Evolutionary conservation across 1,140 invertebrate species (phyloP).

Genomic region (Bombus impatiens): DNA sequence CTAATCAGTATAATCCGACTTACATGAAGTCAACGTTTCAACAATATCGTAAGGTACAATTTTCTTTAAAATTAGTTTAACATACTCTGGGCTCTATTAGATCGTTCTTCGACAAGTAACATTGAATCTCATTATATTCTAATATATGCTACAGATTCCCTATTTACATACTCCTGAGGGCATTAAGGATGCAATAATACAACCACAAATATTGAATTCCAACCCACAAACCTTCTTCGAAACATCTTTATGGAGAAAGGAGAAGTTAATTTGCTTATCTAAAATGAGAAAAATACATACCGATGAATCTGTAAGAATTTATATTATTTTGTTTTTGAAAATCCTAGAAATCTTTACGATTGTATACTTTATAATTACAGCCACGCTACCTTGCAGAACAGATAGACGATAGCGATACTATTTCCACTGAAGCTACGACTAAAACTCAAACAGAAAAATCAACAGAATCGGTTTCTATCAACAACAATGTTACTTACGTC

Average conservation of each 20-base stretch:
- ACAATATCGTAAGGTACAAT: constrained; percentile 54
- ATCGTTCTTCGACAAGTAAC: not conserved
- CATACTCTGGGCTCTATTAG: not conserved
- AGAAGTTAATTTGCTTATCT: constrained; percentile 72
- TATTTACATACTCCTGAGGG: constrained; percentile 55
- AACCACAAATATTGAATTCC: constrained; percentile 66
- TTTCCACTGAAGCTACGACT: not conserved
- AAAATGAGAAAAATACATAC: constrained; percentile 64
- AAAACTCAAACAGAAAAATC: not conserved
- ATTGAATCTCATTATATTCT: not conserved
- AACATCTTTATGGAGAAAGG: constrained; percentile 72
- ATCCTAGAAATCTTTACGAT: not conserved
- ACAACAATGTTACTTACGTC: constrained; percentile 56
- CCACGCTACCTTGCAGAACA: not conserved
- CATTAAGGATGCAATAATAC: constrained; percentile 64
- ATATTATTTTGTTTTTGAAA: not conserved
- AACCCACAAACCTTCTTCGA: constrained; percentile 70
- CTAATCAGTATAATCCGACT: constrained; percentile 46
- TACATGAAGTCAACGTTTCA: constrained; percentile 47
- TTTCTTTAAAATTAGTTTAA: not conserved
- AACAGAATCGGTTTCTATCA: constrained; percentile 1
- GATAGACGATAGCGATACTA: constrained; percentile 1
- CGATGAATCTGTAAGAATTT: constrained; percentile 27
- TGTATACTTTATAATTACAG: constrained; percentile 2
- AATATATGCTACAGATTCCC: constrained; percentile 39